A percentile compares a stretch with the other conserved stretches of the same genome.
phyloP scores from a whole-genome alignment of 1,140 invertebrate species.

The Polyergus mexicanus region DNA sequence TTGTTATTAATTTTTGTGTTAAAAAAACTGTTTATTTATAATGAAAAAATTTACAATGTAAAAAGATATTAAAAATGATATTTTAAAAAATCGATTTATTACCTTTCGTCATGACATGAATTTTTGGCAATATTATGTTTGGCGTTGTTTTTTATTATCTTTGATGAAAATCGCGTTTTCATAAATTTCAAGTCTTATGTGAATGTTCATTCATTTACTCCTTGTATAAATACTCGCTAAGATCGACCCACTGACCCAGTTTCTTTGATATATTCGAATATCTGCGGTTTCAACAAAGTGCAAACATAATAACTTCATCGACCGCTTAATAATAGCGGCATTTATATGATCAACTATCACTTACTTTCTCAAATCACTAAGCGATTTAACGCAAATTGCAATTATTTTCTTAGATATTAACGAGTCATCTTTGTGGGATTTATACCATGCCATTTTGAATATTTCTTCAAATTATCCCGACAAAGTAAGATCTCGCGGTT shows the following conservation, averaged over 20 bases:
- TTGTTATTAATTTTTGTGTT: background rate
- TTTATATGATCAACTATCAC: background rate
- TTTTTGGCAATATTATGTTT: background rate
- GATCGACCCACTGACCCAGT: conserved; percentile 62
- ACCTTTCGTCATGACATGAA: background rate
- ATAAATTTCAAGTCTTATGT: conserved; percentile 5
- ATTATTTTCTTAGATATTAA: conserved; percentile 11
- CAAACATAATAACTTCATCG: conserved; percentile 21
- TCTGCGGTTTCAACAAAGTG: conserved; percentile 22
- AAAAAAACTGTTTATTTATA: background rate
- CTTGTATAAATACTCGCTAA: conserved; percentile 44
- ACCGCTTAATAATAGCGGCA: background rate
- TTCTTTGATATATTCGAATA: conserved; percentile 31
- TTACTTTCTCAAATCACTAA: conserved; percentile 16
- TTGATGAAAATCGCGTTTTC: background rate
- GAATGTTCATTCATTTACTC: conserved; percentile 24
- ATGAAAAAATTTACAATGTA: background rate
- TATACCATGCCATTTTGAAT: background rate
- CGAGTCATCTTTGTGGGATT: background rate
- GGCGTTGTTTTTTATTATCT: background rate
- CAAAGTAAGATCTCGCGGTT: background rate
- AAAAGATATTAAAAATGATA: background rate
- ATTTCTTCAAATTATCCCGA: background rate
- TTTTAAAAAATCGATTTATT: background rate
- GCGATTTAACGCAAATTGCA: background rate